These are phyloP conservation scores for Fissipunctia ypsillon DNA, from an alignment of 2,888 invertebrate species.

Conservation along the genomic window DNA sequence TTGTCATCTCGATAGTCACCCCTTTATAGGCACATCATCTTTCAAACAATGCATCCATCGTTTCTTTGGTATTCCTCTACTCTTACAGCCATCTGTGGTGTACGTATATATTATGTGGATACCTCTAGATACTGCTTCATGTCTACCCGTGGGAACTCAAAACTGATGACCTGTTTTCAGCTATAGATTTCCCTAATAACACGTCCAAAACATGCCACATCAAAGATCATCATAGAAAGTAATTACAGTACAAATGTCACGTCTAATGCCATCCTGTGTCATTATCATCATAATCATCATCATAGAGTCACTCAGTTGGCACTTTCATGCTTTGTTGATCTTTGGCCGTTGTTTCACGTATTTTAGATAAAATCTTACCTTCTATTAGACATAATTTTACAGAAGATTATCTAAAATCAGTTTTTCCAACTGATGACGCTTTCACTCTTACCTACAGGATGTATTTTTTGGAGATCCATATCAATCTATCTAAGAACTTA, in stretches of 20 bases:
- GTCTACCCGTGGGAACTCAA: neutral
- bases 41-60: neutral
- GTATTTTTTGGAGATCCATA: neutral
- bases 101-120: neutral
- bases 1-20: neutral
- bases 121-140: neutral
- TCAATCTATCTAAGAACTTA: neutral
- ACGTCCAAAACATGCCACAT: conserved; percentile 33
- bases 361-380: conserved; percentile 46
- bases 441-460: neutral
- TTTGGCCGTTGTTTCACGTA: conserved; percentile 33
- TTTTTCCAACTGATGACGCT: neutral
- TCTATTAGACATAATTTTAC: neutral
- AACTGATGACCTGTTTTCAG: neutral
- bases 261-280: conserved; percentile 47
- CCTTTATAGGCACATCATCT: neutral
- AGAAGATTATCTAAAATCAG: neutral
- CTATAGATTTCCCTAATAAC: neutral
- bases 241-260: conserved; percentile 51
- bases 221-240: conserved; percentile 52
- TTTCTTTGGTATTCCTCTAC: neutral
- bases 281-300: conserved; percentile 61
- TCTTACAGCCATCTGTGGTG: neutral
- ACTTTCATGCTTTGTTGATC: conserved; percentile 64
- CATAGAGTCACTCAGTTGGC: conserved; percentile 55